These are phyloP conservation scores for Arctia plantaginis DNA, from an alignment of 2,888 invertebrate species.

Conservation along the genomic window DNA sequence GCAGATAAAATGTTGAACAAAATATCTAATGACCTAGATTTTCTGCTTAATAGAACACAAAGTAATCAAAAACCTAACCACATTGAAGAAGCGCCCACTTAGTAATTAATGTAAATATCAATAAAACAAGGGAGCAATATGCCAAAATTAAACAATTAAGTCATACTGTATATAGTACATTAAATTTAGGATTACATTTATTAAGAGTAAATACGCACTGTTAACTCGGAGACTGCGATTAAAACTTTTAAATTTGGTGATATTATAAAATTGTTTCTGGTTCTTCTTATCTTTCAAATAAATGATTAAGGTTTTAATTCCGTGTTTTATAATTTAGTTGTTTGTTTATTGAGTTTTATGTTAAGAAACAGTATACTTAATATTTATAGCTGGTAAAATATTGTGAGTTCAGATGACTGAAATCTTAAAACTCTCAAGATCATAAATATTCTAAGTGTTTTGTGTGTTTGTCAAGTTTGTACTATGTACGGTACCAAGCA, in stretches of 20 bases:
- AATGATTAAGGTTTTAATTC: background rate
- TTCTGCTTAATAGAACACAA: slow-evolving; percentile 90
- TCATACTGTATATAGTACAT: background rate
- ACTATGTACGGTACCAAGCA: background rate
- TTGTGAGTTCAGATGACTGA: background rate
- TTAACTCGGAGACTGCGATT: background rate
- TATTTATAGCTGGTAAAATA: background rate
- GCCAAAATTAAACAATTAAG: slow-evolving; percentile 47
- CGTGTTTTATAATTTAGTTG: background rate
- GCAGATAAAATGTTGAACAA: slow-evolving; percentile 91
- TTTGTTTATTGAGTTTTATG: background rate
- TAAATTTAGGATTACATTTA: slow-evolving; percentile 1
- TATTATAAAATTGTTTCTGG: background rate
- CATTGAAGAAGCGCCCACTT: slow-evolving; percentile 79
- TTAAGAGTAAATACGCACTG: background rate
- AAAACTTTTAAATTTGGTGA: background rate
- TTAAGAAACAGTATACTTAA: background rate
- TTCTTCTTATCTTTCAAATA: background rate
- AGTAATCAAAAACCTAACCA: slow-evolving; percentile 64
- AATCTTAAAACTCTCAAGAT: background rate
- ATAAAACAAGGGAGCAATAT: slow-evolving; percentile 65
- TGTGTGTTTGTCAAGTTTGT: background rate
- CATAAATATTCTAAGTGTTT: background rate
- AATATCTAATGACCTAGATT: slow-evolving; percentile 93
- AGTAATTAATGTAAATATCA: slow-evolving; percentile 47